phyloP scores from a whole-genome alignment of 92 coral and sea anemone species.

The Zoanthus sociatus region DNA sequence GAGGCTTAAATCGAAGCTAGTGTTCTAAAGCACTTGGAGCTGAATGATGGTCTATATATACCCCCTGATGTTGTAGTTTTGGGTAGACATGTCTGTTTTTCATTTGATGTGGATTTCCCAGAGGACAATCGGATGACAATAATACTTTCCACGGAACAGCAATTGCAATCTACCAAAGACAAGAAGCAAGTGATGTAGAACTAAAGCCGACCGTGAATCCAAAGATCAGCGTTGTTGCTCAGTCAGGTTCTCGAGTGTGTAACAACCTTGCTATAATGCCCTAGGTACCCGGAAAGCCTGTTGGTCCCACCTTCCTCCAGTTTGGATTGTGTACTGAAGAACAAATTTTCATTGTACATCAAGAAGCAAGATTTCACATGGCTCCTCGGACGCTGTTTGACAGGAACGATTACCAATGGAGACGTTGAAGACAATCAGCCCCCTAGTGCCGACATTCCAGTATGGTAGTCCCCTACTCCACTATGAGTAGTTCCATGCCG shows the following conservation, averaged over 20 bases:
- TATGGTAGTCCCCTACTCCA: too few species aligned
- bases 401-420: constrained; percentile 28
- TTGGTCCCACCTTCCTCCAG: constrained; percentile 46
- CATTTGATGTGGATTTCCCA: constrained; percentile 62
- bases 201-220: constrained; percentile 54
- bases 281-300: constrained; percentile 46
- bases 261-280: constrained; percentile 59
- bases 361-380: too few species aligned
- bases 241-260: constrained; percentile 56
- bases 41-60: constrained; percentile 59
- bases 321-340: constrained; percentile 56
- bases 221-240: constrained; percentile 37
- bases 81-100: constrained; percentile 64
- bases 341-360: neutral
- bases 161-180: constrained; percentile 67
- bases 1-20: constrained; percentile 45
- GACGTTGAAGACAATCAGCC: too few species aligned
- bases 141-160: constrained; percentile 63
- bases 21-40: constrained; percentile 62
- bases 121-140: constrained; percentile 71
- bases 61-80: constrained; percentile 58
- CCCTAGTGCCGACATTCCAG: too few species aligned
- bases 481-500: too few species aligned
- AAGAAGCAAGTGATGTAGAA: constrained; percentile 47
- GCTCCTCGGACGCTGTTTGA: too few species aligned